Percentiles rank a stretch among this genome's conserved stretches.
These are phyloP conservation scores for Lagopus muta DNA, from an alignment of 2,113 vertebrate species.

Conservation along the genomic window DNA sequence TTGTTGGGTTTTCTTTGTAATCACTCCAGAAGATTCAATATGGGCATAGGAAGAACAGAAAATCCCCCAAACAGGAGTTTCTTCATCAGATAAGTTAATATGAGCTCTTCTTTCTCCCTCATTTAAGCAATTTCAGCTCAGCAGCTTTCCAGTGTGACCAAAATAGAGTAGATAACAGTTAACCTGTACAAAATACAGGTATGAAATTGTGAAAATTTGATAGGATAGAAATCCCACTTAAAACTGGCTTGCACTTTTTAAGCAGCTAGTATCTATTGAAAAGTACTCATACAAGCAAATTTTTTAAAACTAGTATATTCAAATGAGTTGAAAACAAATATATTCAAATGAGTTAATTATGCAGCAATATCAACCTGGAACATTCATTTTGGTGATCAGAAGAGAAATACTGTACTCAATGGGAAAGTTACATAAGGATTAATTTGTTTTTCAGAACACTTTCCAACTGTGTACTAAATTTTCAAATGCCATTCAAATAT, in stretches of 20 bases:
- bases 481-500: not conserved
- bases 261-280: not conserved
- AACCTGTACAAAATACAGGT: not conserved
- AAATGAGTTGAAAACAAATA: not conserved
- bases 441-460: not conserved
- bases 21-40: not conserved
- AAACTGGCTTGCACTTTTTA: not conserved
- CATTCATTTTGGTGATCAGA: not conserved
- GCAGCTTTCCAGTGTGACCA: not conserved
- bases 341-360: not conserved
- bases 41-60: not conserved
- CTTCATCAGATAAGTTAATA: not conserved
- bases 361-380: not conserved
- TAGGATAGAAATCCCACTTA: not conserved
- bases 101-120: not conserved
- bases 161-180: not conserved
- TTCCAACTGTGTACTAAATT: not conserved
- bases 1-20: not conserved
- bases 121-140: not conserved
- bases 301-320: not conserved
- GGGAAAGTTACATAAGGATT: not conserved
- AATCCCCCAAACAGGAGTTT: not conserved
- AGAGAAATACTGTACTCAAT: not conserved
- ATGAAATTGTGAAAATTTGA: not conserved
- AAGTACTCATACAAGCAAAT: not conserved